Evolutionary conservation across 2,797 vertebrate species (phyloP), one percentile per base, ranked within the genome.

Genomic region (Myotis planiceps): DNA sequence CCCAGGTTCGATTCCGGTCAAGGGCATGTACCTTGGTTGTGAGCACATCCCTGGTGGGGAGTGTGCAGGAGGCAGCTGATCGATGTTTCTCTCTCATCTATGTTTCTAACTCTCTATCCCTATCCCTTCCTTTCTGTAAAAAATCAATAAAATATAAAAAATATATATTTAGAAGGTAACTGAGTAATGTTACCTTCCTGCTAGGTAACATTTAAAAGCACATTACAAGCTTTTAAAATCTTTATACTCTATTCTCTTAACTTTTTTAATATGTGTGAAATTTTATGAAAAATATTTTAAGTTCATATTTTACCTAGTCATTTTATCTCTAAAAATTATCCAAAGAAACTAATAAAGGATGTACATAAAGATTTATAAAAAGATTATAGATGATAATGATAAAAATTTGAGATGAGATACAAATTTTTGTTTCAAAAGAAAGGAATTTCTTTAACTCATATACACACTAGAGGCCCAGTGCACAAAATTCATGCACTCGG

Each of bases 401-500:
- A 81, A 95, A 3, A 55, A 82, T 32, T 76, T 82, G 9, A 76
- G 29, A 96, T 18, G 21, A 78, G 23, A 82, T 45, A 6, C 3
- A 86, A 82, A 75, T 63, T 80, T 85, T 65, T 90, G 37, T 83
- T 88, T 63, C 45, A 49, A 95, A 96, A 55, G 13, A 45, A 85
- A 95, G 53, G 39, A 79, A 88, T 75, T 93, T 89, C 84, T 93
- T 74, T 82, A 29, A 82, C 58, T 87, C 78, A 27, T 32, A 45
- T 7, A 15, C 27, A 75, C 4, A 66, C 45, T 45, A 45, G 45
- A 45, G 45, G 13, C 45, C 45, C 12, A 45, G 45, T 45, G 45
- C 45, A 45, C 45, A 45, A 45, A 45, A 45, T 45, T 13, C 45
- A 45, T 45, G 45, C 45, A 45, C 13, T 13, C 13, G 12, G 45